A percentile compares a stretch with the other conserved stretches of the same genome.
Evolutionary conservation across 2,888 invertebrate genomes (phyloP).

Genomic region (Eupithecia vulgata): DNA sequence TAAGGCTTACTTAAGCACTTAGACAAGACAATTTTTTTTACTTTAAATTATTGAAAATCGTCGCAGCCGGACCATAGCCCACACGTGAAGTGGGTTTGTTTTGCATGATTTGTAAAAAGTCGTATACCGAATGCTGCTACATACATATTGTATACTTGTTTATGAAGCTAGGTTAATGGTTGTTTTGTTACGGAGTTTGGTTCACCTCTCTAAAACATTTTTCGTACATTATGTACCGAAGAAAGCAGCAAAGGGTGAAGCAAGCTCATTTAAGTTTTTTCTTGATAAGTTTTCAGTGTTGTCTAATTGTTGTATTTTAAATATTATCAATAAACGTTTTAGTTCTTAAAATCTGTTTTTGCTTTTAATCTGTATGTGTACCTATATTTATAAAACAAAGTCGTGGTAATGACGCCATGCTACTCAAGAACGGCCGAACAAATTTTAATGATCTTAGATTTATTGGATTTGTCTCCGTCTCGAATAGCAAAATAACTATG

Average conservation of each 20-base stretch:
- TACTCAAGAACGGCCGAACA: no score
- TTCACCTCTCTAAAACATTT: not conserved
- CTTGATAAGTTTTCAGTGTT: conserved; percentile 7
- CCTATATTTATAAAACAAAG: no score
- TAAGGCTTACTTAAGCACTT: no score
- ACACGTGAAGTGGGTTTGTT: conserved; percentile 2
- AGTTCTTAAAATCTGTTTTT: conserved; percentile 18
- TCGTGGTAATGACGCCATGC: no score
- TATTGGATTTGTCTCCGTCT: no score
- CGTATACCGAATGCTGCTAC: not conserved
- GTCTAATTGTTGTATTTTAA: conserved; percentile 38
- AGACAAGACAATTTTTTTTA: no score
- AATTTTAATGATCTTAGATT: no score
- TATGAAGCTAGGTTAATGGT: not conserved
- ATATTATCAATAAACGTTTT: conserved; percentile 36
- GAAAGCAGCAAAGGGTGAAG: not conserved
- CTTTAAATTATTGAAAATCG: no score
- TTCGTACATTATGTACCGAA: not conserved
- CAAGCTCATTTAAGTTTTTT: not conserved
- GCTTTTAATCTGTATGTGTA: not conserved
- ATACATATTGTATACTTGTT: not conserved
- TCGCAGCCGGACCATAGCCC: no score
- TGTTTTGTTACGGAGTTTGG: not conserved
- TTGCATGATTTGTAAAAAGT: conserved; percentile 7
- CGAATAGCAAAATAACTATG: no score